Evolutionary conservation across 2,888 invertebrate genomes (phyloP), one percentile per base, ranked within the genome.

Genomic region (Tenthredo scrophulariae): DNA sequence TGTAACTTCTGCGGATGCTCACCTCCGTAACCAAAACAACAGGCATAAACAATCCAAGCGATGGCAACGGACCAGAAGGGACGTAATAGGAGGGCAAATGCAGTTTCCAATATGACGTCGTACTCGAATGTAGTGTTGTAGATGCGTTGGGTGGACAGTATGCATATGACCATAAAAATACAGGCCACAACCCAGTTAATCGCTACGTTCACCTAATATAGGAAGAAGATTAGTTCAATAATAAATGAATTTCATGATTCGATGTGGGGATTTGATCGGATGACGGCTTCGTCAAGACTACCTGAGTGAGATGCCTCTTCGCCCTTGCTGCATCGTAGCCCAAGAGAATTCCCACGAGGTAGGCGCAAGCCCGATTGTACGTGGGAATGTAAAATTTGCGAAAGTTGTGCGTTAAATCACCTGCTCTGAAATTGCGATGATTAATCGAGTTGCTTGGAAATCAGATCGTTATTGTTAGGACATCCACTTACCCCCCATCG

Each of bases 31-130:
- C 94, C 94, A 74, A 93, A 91, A 33, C 92, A 91, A 87, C 94
- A 94, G 65, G 94, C 93, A 89, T 94, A 94, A 75, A 95, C 93
- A 9, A 95, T 92, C 95, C 95, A 95, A 43, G 91, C 91, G 13
- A 95, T 87, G 6, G 93, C 93, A 9, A 93, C 79, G 1, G 93
- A 92, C 95, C 95, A 95, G 18, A 93, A 91, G 9, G 94, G 93
- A 86, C 94, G 90, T 79, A 93, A 91, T 58, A 94, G 88, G 2
- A 94, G 91, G 65, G 94, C 90, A 88, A 94, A 95, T 58, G 93
- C 86, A 26, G 92, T 91, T 67, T 93, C 92, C 87, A 91, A 92
- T 83, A 90, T 85, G 74, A 87, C 86, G 85, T 93, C 90, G 87
- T 93, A 94, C 0, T 88, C 88, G 85, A 93, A 93, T 75, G 22